Percentiles rank a stretch among this genome's conserved stretches.
Conservation (phyloP, 2,797 vertebrate genomes). For the Potorous gilbertii region DNA sequence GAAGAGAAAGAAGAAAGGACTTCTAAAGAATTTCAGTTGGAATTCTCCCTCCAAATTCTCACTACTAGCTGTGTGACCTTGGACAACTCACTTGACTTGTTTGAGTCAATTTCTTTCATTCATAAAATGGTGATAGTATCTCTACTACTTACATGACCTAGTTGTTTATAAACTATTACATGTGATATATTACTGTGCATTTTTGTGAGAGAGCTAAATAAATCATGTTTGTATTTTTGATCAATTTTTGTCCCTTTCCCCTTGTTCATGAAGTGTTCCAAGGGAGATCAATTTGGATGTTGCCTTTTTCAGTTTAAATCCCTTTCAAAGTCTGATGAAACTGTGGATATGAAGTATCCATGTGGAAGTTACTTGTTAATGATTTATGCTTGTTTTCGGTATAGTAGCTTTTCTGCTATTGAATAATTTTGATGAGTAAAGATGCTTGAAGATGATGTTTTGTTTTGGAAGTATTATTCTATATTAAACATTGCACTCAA, state of each 20-base stretch:
- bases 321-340: constrained; percentile 41
- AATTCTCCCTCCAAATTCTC: neutral
- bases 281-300: constrained; percentile 11
- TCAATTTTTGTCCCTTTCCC: constrained; percentile 30
- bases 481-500: constrained; percentile 16
- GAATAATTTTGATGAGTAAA: constrained; percentile 29
- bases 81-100: neutral
- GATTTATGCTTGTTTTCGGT: constrained; percentile 50
- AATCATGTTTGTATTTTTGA: constrained; percentile 34
- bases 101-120: neutral
- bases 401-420: neutral
- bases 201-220: constrained; percentile 27
- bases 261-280: constrained; percentile 46
- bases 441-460: constrained; percentile 38
- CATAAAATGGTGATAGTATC: neutral
- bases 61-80: neutral
- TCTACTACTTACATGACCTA: neutral
- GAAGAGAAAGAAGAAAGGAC: too few relatives aligned
- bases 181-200: constrained; percentile 34
- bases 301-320: constrained; percentile 32
- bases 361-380: constrained; percentile 35
- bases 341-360: constrained; percentile 35
- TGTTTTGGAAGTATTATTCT: constrained; percentile 42
- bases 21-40: neutral
- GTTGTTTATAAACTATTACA: neutral